These are phyloP conservation scores for Hoplias malabaricus DNA, from an alignment of 2,113 vertebrate species.

Conservation along the genomic window DNA sequence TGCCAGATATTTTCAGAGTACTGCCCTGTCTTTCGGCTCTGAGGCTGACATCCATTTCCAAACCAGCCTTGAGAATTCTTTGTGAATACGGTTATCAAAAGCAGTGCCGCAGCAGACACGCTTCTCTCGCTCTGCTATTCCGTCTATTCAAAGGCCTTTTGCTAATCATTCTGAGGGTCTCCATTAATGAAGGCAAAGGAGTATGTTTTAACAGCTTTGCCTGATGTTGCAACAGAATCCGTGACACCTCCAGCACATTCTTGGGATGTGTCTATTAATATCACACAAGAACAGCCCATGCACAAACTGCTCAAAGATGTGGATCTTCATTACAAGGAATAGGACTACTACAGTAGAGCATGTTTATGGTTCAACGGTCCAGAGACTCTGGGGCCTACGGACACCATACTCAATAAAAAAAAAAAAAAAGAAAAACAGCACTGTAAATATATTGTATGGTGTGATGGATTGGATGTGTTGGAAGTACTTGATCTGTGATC, in stretches of 20 bases:
- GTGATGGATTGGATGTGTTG: no score
- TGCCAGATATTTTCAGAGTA: conserved; percentile 1
- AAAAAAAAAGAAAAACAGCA: no score
- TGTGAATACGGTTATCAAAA: conserved; percentile 27
- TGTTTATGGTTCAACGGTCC: no score
- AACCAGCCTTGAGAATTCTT: conserved; percentile 21
- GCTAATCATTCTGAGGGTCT: neutral
- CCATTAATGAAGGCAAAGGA: neutral
- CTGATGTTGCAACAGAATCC: neutral
- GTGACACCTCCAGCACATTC: neutral
- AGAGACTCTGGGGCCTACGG: no score
- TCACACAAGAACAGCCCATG: no score
- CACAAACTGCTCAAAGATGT: no score
- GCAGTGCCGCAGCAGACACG: neutral
- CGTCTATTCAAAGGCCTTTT: neutral
- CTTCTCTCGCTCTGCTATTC: neutral
- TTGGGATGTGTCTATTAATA: neutral
- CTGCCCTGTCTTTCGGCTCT: neutral
- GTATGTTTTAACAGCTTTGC: neutral
- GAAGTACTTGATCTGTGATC: no score
- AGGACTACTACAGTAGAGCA: no score
- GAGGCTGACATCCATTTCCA: neutral
- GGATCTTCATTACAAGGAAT: no score
- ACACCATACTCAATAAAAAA: no score
- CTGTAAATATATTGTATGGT: no score